phyloP scores from a whole-genome alignment of 2,888 invertebrate species.

The Leptopterna dolabrata region DNA sequence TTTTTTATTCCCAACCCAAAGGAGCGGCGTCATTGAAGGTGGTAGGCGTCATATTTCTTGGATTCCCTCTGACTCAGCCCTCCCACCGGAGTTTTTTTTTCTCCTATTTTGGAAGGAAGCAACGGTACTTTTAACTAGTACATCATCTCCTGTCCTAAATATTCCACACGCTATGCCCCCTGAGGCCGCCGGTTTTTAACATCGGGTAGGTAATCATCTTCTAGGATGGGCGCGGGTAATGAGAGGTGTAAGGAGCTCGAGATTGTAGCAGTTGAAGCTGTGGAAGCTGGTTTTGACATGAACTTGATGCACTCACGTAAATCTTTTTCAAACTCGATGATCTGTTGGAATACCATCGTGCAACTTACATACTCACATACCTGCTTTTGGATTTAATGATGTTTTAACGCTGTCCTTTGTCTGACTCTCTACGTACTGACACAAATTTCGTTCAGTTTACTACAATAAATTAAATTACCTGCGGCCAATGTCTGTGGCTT shows the following conservation, averaged over 20 bases:
- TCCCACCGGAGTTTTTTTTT: background rate
- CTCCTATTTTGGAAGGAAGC: background rate
- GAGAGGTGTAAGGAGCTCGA: background rate
- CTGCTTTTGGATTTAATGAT: no score
- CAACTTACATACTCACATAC: no score
- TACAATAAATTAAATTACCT: no score
- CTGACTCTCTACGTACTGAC: no score
- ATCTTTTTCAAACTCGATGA: background rate
- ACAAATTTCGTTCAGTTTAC: no score
- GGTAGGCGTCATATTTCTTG: conserved; percentile 10
- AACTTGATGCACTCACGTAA: background rate
- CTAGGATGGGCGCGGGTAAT: background rate
- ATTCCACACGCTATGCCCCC: conserved; percentile 21
- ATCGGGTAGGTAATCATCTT: background rate
- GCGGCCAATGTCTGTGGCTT: no score
- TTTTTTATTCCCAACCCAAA: background rate
- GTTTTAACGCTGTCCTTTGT: no score
- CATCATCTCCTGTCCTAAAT: conserved; percentile 24
- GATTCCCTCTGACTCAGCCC: background rate
- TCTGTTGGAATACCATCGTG: background rate
- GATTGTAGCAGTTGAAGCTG: background rate
- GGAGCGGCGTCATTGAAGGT: background rate
- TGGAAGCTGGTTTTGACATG: background rate
- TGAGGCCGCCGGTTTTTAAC: background rate
- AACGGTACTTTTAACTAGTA: conserved; percentile 29